Percentiles rank a stretch among this genome's conserved stretches.
phyloP scores from a whole-genome alignment of 2,113 vertebrate genomes.

The Odocoileus hemionus region DNA sequence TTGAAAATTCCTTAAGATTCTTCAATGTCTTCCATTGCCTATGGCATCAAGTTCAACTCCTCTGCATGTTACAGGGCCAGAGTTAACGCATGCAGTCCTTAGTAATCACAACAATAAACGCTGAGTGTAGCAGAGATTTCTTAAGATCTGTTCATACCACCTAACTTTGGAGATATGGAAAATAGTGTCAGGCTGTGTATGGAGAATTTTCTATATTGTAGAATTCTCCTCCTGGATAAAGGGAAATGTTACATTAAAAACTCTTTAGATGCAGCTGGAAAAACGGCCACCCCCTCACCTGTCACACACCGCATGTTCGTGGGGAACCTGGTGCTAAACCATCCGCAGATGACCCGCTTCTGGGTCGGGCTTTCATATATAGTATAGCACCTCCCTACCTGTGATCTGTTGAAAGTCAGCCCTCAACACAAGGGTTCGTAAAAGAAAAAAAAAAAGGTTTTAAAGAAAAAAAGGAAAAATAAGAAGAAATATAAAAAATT shows the following conservation, averaged over 20 bases:
- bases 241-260: not conserved
- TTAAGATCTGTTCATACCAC: not conserved
- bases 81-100: not conserved
- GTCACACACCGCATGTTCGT: rapidly evolving
- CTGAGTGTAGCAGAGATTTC: not conserved
- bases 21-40: not conserved
- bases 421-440: not conserved
- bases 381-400: not conserved
- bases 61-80: not conserved
- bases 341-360: not conserved
- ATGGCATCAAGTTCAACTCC: not conserved
- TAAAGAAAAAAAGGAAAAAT: not conserved
- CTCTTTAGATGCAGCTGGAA: not conserved
- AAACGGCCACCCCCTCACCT: not conserved
- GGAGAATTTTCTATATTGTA: not conserved
- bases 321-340: not conserved
- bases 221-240: not conserved
- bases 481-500: not conserved
- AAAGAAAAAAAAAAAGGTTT: not conserved
- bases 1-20: not conserved
- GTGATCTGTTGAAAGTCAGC: not conserved
- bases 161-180: not conserved
- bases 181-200: not conserved
- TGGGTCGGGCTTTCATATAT: not conserved
- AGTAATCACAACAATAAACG: not conserved